Base-by-base conservation (phyloP, 2,888 invertebrate genomes). In the Eupithecia inturbata region DNA sequence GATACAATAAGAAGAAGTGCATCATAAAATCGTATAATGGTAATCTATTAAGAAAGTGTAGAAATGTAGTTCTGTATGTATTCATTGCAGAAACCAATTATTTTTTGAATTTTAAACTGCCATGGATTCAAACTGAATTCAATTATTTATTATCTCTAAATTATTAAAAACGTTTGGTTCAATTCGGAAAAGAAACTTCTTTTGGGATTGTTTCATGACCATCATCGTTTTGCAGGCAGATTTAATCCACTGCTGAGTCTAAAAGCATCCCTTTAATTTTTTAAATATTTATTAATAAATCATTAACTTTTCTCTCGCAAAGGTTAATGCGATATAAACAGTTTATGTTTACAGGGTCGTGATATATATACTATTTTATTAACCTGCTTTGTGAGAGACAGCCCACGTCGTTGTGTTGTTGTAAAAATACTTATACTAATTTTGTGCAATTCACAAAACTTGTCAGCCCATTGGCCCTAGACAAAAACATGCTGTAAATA, bases 401-500 rank as follows among this genome's bases (percentile, higher is more conserved):
- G n/a, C n/a, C n/a, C n/a, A n/a, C n/a, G n/a, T n/a, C n/a, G n/a
- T n/a, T n/a, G n/a, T n/a, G 28, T 60, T 26, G 14, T 14, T 28
- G 28, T 5, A 2, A 62, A 19, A 62, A 16, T 10, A 19, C 31
- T 10, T 3, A n/a, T n/a, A 31, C 45, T 4, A 31, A 36, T 22
- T 39, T 39, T 5, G 22, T 66, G 14, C 1, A 36, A 64, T 36
- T 66, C 12, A n/a, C 9, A 49, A 36, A 36, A 22, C 9, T 63
- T 60, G 33, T 63, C 53, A 36, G 41, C 7, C 70, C 71, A 73
- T 69, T 71, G 71, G 67, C 4, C 45, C 22, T 71, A 71, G 66
- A 70, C 71, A 76, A 77, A 77, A 77, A 71, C 68, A 60, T 33
- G 60, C 45, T 71, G 75, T 75, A 73, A 77, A 77, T 75, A 73